Percentiles rank a stretch among this genome's conserved stretches.
phyloP scores from a whole-genome alignment of 2,113 vertebrate genomes.

The Colossoma macropomum region DNA sequence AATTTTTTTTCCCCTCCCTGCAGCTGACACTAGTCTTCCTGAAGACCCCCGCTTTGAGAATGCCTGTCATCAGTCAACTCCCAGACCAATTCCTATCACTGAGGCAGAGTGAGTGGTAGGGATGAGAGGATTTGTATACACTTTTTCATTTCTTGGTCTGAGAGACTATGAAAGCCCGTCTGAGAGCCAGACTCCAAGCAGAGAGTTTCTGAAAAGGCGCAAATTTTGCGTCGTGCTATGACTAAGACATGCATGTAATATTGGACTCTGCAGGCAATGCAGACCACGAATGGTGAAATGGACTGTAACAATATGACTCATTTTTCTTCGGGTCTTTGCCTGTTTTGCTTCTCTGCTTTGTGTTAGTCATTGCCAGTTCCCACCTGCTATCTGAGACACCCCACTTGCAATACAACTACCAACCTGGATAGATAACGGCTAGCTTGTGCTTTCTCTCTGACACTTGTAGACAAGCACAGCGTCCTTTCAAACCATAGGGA shows the following conservation, averaged over 20 bases:
- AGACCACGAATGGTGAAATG: neutral
- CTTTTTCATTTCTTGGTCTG: neutral
- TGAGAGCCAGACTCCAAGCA: neutral
- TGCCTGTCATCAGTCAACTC: constrained; percentile 16
- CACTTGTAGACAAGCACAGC: neutral
- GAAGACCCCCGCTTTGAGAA: constrained; percentile 27
- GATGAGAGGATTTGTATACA: neutral
- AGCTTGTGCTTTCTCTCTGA: neutral
- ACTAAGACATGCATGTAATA: neutral
- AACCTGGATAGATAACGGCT: neutral
- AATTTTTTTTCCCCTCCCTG: neutral
- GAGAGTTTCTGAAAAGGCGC: neutral
- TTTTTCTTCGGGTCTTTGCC: neutral
- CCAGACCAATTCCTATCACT: constrained; percentile 25
- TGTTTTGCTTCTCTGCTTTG: neutral
- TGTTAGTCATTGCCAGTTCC: neutral
- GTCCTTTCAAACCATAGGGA: neutral
- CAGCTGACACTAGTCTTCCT: constrained; percentile 15
- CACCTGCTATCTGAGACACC: neutral
- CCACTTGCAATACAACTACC: neutral
- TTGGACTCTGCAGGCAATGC: neutral
- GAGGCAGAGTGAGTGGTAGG: neutral
- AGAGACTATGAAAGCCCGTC: too few relatives aligned
- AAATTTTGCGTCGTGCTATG: neutral
- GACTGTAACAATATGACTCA: neutral